A percentile compares a stretch with the other conserved stretches of the same genome.
These are phyloP conservation scores for Dascyllus trimaculatus DNA, from an alignment of 2,113 vertebrate genomes.

Conservation along the genomic window DNA sequence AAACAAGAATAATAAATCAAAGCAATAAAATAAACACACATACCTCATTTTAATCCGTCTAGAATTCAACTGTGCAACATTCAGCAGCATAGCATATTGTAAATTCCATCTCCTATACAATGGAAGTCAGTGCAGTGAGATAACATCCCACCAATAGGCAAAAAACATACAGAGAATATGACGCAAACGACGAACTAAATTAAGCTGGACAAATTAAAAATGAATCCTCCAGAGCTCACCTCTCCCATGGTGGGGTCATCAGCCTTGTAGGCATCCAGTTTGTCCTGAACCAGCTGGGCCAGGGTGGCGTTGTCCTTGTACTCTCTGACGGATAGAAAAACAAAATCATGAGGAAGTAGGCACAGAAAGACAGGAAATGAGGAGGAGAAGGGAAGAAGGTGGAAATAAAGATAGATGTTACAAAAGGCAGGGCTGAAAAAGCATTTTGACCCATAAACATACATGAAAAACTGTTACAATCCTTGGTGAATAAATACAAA, in stretches of 20 bases:
- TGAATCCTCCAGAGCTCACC: constrained; percentile 79
- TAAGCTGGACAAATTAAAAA: too few relatives aligned
- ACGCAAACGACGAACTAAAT: not conserved
- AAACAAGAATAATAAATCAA: not conserved
- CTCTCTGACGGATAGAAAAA: constrained; percentile 73
- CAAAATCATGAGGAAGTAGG: not conserved
- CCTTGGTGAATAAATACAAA: too few relatives aligned
- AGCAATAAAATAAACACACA: not conserved
- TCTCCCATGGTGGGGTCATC: constrained; percentile 99
- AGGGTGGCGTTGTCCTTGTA: constrained; percentile 96
- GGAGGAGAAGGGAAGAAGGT: not conserved
- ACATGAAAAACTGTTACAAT: too few relatives aligned
- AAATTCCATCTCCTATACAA: too few relatives aligned
- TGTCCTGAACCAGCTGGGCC: constrained; percentile 98
- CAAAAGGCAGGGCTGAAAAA: not conserved
- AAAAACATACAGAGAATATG: not conserved
- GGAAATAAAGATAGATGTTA: not conserved
- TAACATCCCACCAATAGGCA: too few relatives aligned
- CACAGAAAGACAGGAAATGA: not conserved
- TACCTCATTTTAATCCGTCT: too few relatives aligned
- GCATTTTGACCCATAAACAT: not conserved
- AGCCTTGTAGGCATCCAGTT: constrained; percentile 97
- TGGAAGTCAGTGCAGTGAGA: too few relatives aligned
- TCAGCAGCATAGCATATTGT: not conserved
- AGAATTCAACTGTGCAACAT: too few relatives aligned